A percentile compares a stretch with the other conserved stretches of the same genome.
Evolutionary conservation across 2,888 invertebrate species (phyloP).

Genomic region (Chloroclystis v-ata): DNA sequence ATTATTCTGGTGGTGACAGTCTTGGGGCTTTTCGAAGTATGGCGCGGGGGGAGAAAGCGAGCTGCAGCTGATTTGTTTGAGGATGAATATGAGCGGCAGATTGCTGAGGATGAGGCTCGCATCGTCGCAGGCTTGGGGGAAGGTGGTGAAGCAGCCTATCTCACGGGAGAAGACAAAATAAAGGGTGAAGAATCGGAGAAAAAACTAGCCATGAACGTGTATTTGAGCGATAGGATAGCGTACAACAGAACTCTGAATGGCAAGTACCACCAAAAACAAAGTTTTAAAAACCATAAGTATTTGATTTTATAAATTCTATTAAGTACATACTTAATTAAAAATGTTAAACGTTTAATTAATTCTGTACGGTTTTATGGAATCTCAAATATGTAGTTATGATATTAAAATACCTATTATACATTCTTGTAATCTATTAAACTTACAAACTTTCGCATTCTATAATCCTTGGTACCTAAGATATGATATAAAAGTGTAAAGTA

Average conservation of each 20-base stretch:
- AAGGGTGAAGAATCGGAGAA: constrained; percentile 85
- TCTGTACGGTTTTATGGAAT: no score
- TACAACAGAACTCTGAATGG: constrained; percentile 88
- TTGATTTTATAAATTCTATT: no score
- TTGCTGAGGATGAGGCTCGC: constrained; percentile 80
- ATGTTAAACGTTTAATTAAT: no score
- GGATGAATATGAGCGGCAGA: constrained; percentile 66
- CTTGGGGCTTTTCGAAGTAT: constrained; percentile 59
- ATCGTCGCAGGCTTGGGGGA: constrained; percentile 85
- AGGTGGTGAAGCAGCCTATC: constrained; percentile 80
- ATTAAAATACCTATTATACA: no score
- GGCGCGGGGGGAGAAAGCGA: constrained; percentile 59
- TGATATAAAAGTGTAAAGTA: no score
- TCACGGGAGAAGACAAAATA: constrained; percentile 81
- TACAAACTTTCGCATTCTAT: no score
- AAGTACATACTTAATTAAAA: no score
- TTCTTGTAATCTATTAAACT: no score
- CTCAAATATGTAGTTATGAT: no score
- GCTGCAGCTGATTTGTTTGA: constrained; percentile 43
- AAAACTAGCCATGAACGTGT: constrained; percentile 91
- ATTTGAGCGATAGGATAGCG: constrained; percentile 91
- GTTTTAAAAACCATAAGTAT: no score
- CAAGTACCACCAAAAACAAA: no score
- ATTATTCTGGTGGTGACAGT: constrained; percentile 54
- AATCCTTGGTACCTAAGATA: no score